A percentile compares a stretch with the other conserved stretches of the same genome.
Evolutionary conservation across 2,113 vertebrate species (phyloP).

Genomic region (Scomber japonicus): DNA sequence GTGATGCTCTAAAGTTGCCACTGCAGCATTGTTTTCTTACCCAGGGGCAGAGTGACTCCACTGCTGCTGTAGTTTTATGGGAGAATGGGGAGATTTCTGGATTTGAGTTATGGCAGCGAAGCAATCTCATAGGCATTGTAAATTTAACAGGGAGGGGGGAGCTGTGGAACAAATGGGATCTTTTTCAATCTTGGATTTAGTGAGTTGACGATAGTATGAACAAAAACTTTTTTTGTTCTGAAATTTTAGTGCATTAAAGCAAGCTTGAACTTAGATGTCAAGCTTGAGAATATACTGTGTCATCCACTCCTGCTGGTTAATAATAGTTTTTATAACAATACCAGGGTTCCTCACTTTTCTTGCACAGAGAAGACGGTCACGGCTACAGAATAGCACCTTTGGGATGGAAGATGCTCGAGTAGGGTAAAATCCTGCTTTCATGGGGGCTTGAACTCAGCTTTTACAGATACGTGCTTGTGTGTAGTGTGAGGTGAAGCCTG

Average conservation of each 20-base stretch:
- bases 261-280: slow-evolving; percentile 25
- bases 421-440: slow-evolving; percentile 24
- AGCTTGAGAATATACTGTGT: neutral
- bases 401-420: neutral
- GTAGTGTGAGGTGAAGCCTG: slow-evolving; percentile 37
- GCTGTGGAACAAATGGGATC: slow-evolving; percentile 71
- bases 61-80: slow-evolving; percentile 72
- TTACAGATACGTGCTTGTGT: slow-evolving; percentile 18
- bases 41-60: slow-evolving; percentile 65
- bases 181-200: slow-evolving; percentile 61
- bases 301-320: slow-evolving; percentile 6
- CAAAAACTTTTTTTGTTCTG: slow-evolving; percentile 16
- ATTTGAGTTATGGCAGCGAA: slow-evolving; percentile 64
- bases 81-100: slow-evolving; percentile 47
- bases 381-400: neutral
- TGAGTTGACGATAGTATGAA: slow-evolving; percentile 32
- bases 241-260: slow-evolving; percentile 21
- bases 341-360: neutral
- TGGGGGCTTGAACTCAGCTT: slow-evolving; percentile 28
- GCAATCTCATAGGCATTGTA: slow-evolving; percentile 69
- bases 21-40: slow-evolving; percentile 73
- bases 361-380: slow-evolving; percentile 1
- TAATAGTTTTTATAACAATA: neutral
- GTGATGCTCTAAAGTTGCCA: slow-evolving; percentile 73
- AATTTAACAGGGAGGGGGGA: slow-evolving; percentile 60